Conservation (phyloP, 2,888 invertebrate genomes). For the Caenorhabditis angaria region DNA sequence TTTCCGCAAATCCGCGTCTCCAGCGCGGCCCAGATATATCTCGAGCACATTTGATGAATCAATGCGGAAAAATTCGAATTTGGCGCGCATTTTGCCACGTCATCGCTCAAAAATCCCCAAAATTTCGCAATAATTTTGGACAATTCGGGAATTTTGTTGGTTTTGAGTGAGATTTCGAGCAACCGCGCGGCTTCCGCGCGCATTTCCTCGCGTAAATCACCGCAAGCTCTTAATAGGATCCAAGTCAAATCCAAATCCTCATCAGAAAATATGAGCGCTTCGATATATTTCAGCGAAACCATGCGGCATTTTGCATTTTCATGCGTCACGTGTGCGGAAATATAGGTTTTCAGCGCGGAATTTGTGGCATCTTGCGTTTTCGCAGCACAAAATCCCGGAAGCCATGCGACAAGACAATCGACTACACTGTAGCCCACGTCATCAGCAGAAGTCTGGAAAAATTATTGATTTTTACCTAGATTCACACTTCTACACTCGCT, state of each 20-base stretch:
- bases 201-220: too few relatives aligned
- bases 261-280: constrained; percentile 51
- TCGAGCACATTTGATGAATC: constrained; percentile 41
- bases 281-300: constrained; percentile 55
- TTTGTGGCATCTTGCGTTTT: constrained; percentile 9
- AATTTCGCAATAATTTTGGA: too few relatives aligned
- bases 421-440: constrained; percentile 47
- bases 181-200: constrained; percentile 44
- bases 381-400: constrained; percentile 34
- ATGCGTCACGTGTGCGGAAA: constrained; percentile 41
- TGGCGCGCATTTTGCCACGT: constrained; percentile 41
- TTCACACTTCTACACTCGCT: too few relatives aligned
- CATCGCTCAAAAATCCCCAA: constrained; percentile 48
- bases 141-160: too few relatives aligned
- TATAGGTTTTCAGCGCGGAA: constrained; percentile 29
- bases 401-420: constrained; percentile 54
- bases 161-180: constrained; percentile 45
- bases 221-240: constrained; percentile 46
- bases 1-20: constrained; percentile 25
- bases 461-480: not conserved
- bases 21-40: constrained; percentile 41
- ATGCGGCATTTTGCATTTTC: constrained; percentile 44
- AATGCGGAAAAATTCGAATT: constrained; percentile 14
- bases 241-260: constrained; percentile 49
- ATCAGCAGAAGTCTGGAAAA: constrained; percentile 20